Evolutionary conservation across 1,140 invertebrate species (phyloP), one percentile per base, ranked within the genome.

Genomic region (Drosophila nasuta): DNA sequence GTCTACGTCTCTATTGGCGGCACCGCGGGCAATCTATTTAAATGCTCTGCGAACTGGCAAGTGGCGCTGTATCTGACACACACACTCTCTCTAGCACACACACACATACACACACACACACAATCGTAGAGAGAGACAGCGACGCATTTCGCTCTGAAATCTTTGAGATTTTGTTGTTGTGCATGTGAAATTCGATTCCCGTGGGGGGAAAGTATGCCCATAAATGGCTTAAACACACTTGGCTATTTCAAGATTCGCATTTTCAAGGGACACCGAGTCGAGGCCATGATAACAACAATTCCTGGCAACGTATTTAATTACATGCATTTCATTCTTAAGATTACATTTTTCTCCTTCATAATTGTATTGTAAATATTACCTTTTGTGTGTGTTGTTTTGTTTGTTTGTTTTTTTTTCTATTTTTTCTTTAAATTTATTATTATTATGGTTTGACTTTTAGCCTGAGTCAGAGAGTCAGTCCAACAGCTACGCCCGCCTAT

Each of bases 101-200:
- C 13, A 38, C 35, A 41, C 75, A 49, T 41, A 57, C 17, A 41
- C 75, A 49, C 49, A 57, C 25, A 66, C 10, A 43, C 15, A 20
- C 10, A 54, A n/a, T 5, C 20, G 10, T 0, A 17, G 15, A 57
- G 5, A 51, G 58, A 56, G 58, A 64, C 41, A 52, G 28, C 28
- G 52, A 68, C 67, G 67, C 68, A 78, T 69, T 51, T 46, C 68
- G 75, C 75, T 75, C 78, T 64, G 75, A 73, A 73, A 72, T 10
- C 35, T 38, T 48, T 38, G 64, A 79, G 72, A 76, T 81, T 7
- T 86, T 79, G 71, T 86, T 82, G 82, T 86, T 86, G 82, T 87
- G 52, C 79, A 74, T 86, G 82, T 86, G 82, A 86, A 86, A 86
- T 86, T 76, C 82, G 82, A 86, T 74, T 79, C 82, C 82, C 52